These are phyloP conservation scores for Macrotis lagotis DNA, from an alignment of 2,113 vertebrate genomes.

Conservation along the genomic window DNA sequence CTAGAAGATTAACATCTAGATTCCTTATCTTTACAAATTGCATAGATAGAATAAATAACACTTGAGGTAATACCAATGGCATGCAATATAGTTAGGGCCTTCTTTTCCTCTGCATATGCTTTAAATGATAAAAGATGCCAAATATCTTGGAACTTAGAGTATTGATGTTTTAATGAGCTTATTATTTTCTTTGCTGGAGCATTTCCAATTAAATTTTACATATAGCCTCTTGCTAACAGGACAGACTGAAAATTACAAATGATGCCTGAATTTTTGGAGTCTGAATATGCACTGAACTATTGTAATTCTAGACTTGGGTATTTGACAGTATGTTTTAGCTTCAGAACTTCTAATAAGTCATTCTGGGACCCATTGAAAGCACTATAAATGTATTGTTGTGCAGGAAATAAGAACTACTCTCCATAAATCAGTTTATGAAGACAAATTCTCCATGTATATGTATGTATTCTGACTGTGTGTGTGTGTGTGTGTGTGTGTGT, in stretches of 20 bases:
- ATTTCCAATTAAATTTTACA: constrained; percentile 84
- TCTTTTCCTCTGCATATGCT: constrained; percentile 67
- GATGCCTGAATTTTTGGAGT: constrained; percentile 52
- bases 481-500: neutral
- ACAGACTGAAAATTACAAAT: constrained; percentile 78
- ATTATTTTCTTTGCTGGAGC: constrained; percentile 82
- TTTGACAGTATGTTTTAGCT: neutral
- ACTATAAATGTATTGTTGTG: neutral
- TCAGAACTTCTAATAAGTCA: constrained; percentile 12
- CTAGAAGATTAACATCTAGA: constrained; percentile 70
- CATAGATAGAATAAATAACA: constrained; percentile 68
- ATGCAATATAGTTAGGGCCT: constrained; percentile 75
- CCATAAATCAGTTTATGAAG: neutral
- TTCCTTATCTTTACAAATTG: constrained; percentile 63
- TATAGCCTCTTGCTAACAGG: constrained; percentile 78
- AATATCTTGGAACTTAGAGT: constrained; percentile 77
- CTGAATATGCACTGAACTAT: neutral
- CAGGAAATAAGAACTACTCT: neutral
- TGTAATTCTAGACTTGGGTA: neutral
- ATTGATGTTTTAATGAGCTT: constrained; percentile 84
- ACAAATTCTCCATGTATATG: neutral
- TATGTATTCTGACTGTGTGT: neutral
- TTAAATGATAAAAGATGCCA: constrained; percentile 78
- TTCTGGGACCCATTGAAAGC: neutral
- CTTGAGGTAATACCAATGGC: constrained; percentile 67